Percentiles rank a stretch among this genome's conserved stretches.
These are phyloP conservation scores for Ganaspis sp. DNA, from an alignment of 1,140 invertebrate genomes.

Conservation along the genomic window DNA sequence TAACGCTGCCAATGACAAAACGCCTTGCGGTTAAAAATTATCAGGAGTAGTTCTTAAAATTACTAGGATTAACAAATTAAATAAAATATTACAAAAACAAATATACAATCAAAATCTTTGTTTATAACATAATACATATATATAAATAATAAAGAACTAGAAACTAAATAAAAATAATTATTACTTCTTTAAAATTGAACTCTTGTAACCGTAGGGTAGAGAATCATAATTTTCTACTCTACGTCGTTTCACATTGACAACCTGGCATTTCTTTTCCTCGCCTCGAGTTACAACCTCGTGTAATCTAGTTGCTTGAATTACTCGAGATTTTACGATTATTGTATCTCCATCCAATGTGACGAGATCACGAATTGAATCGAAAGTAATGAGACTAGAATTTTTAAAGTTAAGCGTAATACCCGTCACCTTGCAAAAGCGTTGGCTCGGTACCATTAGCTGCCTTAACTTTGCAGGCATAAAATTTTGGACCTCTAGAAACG, in stretches of 20 bases:
- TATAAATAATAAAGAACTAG: too few species aligned
- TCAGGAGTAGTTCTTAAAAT: too few species aligned
- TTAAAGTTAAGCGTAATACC: conserved; percentile 48
- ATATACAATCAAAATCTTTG: too few species aligned
- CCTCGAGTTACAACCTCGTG: neutral
- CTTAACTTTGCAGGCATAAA: conserved; percentile 50
- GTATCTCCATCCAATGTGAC: neutral
- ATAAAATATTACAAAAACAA: too few species aligned
- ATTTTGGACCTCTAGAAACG: conserved; percentile 62
- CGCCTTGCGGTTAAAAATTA: too few species aligned
- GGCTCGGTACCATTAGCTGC: neutral
- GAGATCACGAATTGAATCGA: neutral
- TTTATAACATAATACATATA: too few species aligned
- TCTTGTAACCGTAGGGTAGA: too few species aligned
- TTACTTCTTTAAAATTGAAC: too few species aligned
- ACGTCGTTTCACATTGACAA: neutral
- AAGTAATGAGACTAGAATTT: neutral
- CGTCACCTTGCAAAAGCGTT: conserved; percentile 51
- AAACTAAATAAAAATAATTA: too few species aligned
- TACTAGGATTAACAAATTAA: too few species aligned
- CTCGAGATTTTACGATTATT: neutral
- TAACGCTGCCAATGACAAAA: too few species aligned
- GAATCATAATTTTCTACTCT: neutral
- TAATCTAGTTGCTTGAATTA: neutral
- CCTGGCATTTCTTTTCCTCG: neutral